Conservation (phyloP, 1,140 invertebrate genomes). For the Augochlora pura region DNA sequence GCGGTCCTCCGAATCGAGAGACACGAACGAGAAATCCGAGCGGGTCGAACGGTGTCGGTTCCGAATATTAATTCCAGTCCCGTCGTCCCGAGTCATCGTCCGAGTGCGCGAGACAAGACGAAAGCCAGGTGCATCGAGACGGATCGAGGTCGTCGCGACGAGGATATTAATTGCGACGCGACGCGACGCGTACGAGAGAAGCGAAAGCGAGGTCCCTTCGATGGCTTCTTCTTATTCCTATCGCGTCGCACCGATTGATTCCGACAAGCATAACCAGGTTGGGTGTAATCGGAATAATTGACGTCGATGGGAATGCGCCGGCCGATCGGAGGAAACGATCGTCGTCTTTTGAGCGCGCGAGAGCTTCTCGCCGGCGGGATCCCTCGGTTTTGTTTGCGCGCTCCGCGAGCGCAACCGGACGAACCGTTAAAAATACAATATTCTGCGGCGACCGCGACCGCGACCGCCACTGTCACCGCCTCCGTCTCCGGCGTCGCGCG, state of each 20-base stretch:
- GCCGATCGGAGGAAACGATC: slow-evolving; percentile 8
- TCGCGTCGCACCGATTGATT: slow-evolving; percentile 51
- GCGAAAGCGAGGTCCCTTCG: slow-evolving; percentile 62
- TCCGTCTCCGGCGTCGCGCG: neutral
- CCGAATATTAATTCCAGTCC: slow-evolving; percentile 65
- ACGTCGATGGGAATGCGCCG: slow-evolving; percentile 36
- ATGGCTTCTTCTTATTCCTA: slow-evolving; percentile 57
- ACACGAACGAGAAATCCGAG: neutral
- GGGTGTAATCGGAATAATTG: slow-evolving; percentile 58
- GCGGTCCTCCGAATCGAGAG: neutral
- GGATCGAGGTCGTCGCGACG: slow-evolving; percentile 70
- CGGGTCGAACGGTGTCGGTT: slow-evolving; percentile 52
- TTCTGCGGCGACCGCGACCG: neutral
- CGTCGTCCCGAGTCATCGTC: slow-evolving; percentile 57
- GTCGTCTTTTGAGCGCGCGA: neutral
- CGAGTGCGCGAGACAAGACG: slow-evolving; percentile 55
- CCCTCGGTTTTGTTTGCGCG: neutral
- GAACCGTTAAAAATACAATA: neutral
- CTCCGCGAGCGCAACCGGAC: neutral
- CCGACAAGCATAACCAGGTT: slow-evolving; percentile 56
- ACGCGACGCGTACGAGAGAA: slow-evolving; percentile 52
- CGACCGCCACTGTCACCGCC: too few relatives aligned
- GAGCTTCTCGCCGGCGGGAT: neutral
- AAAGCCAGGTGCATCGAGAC: slow-evolving; percentile 71
- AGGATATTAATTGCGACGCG: slow-evolving; percentile 74